These are phyloP conservation scores for Tortrix viridana DNA, from an alignment of 2,888 invertebrate species.

Conservation along the genomic window DNA sequence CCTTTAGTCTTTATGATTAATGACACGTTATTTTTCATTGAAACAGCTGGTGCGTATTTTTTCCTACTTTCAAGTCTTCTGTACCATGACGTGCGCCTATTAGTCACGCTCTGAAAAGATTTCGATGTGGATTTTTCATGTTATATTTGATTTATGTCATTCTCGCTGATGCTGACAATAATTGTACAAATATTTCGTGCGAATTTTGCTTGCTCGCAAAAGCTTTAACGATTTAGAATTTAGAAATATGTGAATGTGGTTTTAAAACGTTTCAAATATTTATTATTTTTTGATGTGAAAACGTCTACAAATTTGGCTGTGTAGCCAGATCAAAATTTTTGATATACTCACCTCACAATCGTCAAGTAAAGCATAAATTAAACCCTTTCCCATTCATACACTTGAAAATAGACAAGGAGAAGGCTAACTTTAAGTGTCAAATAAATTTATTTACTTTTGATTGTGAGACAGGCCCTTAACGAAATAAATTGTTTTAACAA, in stretches of 20 bases:
- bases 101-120: constrained; percentile 73
- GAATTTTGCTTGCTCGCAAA: background rate
- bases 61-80: constrained; percentile 72
- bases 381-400: too few relatives aligned
- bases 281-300: too few relatives aligned
- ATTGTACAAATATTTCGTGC: constrained; percentile 14
- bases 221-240: background rate
- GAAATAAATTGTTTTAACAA: too few relatives aligned
- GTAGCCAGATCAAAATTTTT: too few relatives aligned
- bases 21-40: constrained; percentile 80
- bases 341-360: too few relatives aligned
- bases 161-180: constrained; percentile 10
- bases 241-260: background rate
- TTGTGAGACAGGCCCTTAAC: too few relatives aligned
- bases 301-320: too few relatives aligned
- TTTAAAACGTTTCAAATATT: too few relatives aligned
- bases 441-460: too few relatives aligned
- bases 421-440: too few relatives aligned
- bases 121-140: constrained; percentile 66
- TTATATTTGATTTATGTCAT: constrained; percentile 54
- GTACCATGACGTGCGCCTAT: constrained; percentile 74
- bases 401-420: too few relatives aligned
- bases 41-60: constrained; percentile 79
- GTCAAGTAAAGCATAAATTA: too few relatives aligned
- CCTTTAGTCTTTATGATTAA: constrained; percentile 79